Evolutionary conservation across 2,797 vertebrate genomes (phyloP), one percentile per base, ranked within the genome.

Genomic region (Coracias cyanogaster): DNA sequence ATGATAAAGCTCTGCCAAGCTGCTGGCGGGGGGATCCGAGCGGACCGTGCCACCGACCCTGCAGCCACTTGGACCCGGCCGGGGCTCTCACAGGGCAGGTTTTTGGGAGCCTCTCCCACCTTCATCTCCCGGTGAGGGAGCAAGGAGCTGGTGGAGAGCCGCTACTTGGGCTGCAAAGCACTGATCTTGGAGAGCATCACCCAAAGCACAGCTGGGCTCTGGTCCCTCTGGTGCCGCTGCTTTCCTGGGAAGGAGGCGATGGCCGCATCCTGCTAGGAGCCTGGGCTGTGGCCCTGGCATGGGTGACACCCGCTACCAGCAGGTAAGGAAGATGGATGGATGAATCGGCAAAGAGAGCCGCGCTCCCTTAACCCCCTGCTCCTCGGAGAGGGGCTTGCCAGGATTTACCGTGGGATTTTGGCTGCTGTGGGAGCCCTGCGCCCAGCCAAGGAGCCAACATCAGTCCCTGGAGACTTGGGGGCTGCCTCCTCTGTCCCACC

Each of bases 341-440:
- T 94, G 95, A 96, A 92, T 94, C 82, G 80, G 46, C 93, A 92
- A 84, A 65, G 91, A 51, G 84, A 85, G 26, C 73, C 51, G 7
- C 66, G 73, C 29, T 89, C 80, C 73, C 61, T 86, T 61, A 79
- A 91, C 81, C 79, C 91, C 35, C 81, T 22, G 9, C 85, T 91
- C 86, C 89, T 94, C 8, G 49, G 84, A 49, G 86, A 88, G 90
- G 94, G 89, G 67, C 84, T 95, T 12, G 64, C 89, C 61, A 69
- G 96, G 95, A 89, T 95, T 87, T 96, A 93, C 87, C 81, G 71
- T 7, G 89, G 89, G 58, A 86, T 96, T 25, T 88, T 90, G 82
- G 90, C 86, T 28, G 67, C 54, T 0, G 43, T 94, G 64, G 70
- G 89, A 70, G 87, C 74, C 11, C 83, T 91, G 80, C 67, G 76